A percentile compares a stretch with the other conserved stretches of the same genome.
Conservation (phyloP, 2,797 vertebrate species). For the Myotis vivesi region DNA sequence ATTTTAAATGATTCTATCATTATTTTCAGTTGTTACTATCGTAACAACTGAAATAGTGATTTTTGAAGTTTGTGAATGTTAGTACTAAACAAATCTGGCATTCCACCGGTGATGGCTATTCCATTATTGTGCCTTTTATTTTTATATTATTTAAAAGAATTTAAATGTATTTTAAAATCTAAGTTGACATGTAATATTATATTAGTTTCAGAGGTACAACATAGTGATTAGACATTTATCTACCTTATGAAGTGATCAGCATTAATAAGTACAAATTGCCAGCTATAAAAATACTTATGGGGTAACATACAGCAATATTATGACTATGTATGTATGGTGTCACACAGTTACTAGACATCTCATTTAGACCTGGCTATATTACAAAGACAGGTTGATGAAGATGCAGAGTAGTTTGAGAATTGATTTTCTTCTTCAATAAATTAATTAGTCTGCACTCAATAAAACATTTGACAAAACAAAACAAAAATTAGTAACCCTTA, state of each 20-base stretch:
- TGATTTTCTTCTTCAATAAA: not conserved
- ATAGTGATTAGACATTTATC: not conserved
- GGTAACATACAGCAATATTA: not conserved
- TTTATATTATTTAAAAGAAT: not conserved
- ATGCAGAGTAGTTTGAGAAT: not conserved
- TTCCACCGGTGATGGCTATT: not conserved
- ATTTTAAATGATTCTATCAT: not conserved
- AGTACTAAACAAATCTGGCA: not conserved
- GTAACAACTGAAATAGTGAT: no score
- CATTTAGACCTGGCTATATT: not conserved
- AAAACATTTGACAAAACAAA: no score
- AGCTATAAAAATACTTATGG: not conserved
- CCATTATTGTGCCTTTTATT: not conserved
- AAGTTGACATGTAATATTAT: not conserved
- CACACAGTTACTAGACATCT: not conserved
- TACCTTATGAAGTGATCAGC: not conserved
- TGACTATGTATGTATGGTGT: not conserved
- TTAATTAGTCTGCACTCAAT: not conserved
- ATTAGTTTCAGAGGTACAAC: not conserved
- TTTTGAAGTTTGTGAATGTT: not conserved
- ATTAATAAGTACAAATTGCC: not conserved
- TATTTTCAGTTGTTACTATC: not conserved
- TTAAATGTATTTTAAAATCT: not conserved
- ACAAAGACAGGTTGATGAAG: not conserved
- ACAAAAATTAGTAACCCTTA: not conserved